Base-by-base conservation (phyloP, 2,888 invertebrate species). In the Charanyca ferruginea region DNA sequence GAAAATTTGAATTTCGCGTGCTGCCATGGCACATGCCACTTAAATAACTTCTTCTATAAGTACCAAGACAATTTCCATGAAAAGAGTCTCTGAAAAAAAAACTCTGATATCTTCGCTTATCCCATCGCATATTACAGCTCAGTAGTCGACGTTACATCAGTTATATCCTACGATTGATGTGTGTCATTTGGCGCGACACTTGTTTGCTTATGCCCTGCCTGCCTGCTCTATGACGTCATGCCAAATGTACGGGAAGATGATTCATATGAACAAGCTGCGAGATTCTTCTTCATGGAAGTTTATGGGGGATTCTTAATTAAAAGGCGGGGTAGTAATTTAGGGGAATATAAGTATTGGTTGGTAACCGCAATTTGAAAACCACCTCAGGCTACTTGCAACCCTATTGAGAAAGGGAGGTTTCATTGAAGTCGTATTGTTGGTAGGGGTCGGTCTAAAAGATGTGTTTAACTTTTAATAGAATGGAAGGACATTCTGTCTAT, bases 141-240 rank as follows among this genome's bases (percentile, higher is more conserved):
- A 57, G 48, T 47, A 44, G 45, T 51, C 51, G 4, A 3, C 23
- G 38, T 42, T 52, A 52, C 42, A 58, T 45, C 25, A 52, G 42
- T 35, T 68, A 54, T 57, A 61, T 61, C 48, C 65, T 28, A 66
- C 54, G 53, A 76, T 69, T 66, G 66, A 79, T 79, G 69, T n/a
- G 28, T 66, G 42, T 69, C 61, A 73, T 76, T 76, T 76, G 64
- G 66, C 61, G 41, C 28, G 44, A 59, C 68, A 59, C 47, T 55
- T 76, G 68, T 68, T 76, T 76, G 66, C 55, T 54, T 48, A 60
- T 45, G 28, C 42, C 63, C 48, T 35, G 51, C 55, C 48, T 35
- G 51, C 55, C 47, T 28, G 9, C 32, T 38, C 62, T 49, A 18
- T 64, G 69, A 64, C 68, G 76, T 77, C 42, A 75, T 18, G n/a